phyloP scores from a whole-genome alignment of 2,888 invertebrate species.

The Drymonia ruficornis region DNA sequence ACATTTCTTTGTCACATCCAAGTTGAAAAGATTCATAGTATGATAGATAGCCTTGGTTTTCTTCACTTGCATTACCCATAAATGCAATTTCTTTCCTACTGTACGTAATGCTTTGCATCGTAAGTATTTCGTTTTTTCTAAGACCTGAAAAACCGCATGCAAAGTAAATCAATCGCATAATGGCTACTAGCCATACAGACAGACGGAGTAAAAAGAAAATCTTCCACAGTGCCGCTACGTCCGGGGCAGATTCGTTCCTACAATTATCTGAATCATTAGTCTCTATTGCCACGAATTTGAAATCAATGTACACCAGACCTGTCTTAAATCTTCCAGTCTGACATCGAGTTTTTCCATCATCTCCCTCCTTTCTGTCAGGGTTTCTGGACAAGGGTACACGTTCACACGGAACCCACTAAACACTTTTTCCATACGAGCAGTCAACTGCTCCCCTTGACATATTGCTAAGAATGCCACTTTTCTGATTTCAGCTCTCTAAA shows the following conservation, averaged over 20 bases:
- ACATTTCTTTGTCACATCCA: slow-evolving; percentile 93
- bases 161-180: too few relatives aligned
- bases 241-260: too few relatives aligned
- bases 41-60: slow-evolving; percentile 96
- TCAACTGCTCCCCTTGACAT: slow-evolving; percentile 94
- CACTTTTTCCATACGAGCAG: slow-evolving; percentile 92
- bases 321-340: slow-evolving; percentile 91
- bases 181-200: too few relatives aligned
- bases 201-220: too few relatives aligned
- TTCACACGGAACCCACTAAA: slow-evolving; percentile 95
- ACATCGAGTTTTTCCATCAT: slow-evolving; percentile 91
- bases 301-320: slow-evolving; percentile 66
- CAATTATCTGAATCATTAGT: too few relatives aligned
- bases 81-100: slow-evolving; percentile 91
- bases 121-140: slow-evolving; percentile 93
- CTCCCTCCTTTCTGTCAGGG: slow-evolving; percentile 89
- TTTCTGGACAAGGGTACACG: slow-evolving; percentile 94
- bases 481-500: slow-evolving; percentile 90
- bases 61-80: slow-evolving; percentile 92
- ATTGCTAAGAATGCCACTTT: slow-evolving; percentile 94
- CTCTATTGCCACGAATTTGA: too few relatives aligned
- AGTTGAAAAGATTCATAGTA: slow-evolving; percentile 91
- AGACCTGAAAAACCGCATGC: slow-evolving; percentile 80
- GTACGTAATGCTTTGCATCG: slow-evolving; percentile 92
- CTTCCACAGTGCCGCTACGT: too few relatives aligned